Evolutionary conservation across 2,113 vertebrate species (phyloP), one percentile per base, ranked within the genome.

Genomic region (Muntiacus muntjak): DNA sequence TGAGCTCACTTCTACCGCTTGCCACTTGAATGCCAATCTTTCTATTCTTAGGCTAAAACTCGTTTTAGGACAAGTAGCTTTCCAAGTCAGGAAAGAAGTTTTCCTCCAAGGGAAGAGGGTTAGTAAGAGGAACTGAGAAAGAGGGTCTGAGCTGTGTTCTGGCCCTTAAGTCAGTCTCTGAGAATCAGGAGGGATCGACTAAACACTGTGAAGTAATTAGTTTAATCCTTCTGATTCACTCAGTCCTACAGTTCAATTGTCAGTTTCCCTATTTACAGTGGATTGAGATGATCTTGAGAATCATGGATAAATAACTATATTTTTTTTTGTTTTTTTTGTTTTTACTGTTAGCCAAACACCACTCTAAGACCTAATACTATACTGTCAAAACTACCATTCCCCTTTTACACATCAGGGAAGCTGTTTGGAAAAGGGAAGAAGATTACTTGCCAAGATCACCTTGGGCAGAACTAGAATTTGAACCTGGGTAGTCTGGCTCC

Each of bases 31-130:
- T 67, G 74, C 71, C 97, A 95, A 55, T 85, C 89, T 95, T 98
- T 98, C 98, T 97, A 97, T 96, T 96, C 93, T 96, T 94, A 97
- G 96, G 71, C 36, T 88, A 62, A 96, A 97, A 91, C 89, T 96
- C 19, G 28, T 89, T 94, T 97, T 83, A 95, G 93, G 91, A 97
- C 71, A 52, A 89, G 82, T 62, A 82, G 93, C 86, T 74, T 91
- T 94, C 67, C 64, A 30, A 97, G 82, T 96, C 93, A 98, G 93
- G 94, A 92, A 87, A 94, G 83, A 85, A 47, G n/a, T 94, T 88
- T 93, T 96, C 67, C 92, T 71, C 67, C 9, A 7, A 8, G 82
- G 93, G 74, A 74, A 67, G 60, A 30, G 50, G 16, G 62, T 57
- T 58, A 19, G 11, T 67, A 58, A 54, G 52, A 78, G 23, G 79